Evolutionary conservation across 2,113 vertebrate species (phyloP).

Genomic region (Gambusia holbrooki): DNA sequence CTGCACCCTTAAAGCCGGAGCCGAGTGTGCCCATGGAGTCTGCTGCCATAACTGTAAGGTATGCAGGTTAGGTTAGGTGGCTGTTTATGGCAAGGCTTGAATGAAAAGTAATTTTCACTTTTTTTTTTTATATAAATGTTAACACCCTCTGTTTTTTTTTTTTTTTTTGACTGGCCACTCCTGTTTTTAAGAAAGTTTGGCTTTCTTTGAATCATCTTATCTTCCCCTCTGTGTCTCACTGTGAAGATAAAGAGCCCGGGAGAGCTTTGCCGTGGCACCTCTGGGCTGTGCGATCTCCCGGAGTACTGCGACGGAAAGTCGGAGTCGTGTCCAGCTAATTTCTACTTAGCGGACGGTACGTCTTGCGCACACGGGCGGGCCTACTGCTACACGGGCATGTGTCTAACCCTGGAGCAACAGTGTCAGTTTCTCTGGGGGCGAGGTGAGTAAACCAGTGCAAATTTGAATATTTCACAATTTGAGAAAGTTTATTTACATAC

Average conservation of each 20-base stretch:
- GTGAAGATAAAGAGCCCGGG: conserved; percentile 87
- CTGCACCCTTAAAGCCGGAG: conserved; percentile 89
- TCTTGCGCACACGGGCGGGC: conserved; percentile 83
- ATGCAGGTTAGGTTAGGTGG: not conserved
- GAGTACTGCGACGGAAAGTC: conserved; percentile 92
- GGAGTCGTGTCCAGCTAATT: conserved; percentile 90
- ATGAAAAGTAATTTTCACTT: not conserved
- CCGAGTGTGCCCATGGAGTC: conserved; percentile 92
- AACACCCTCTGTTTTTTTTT: not conserved
- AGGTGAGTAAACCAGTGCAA: conserved; percentile 56
- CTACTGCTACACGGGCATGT: conserved; percentile 98
- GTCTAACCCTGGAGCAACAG: conserved; percentile 91
- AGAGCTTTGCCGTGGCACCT: conserved; percentile 83
- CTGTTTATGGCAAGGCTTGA: not conserved
- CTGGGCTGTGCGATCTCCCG: conserved; percentile 89
- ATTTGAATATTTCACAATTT: not conserved
- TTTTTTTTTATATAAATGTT: not conserved
- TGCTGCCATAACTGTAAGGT: conserved; percentile 97
- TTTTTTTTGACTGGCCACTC: not conserved
- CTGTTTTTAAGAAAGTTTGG: not conserved
- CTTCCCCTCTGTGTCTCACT: not conserved
- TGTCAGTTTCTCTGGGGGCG: conserved; percentile 91
- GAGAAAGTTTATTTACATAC: not conserved
- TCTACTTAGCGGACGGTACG: conserved; percentile 89
- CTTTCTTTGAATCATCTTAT: not conserved